Evolutionary conservation across 2,797 vertebrate genomes (phyloP), one percentile per base, ranked within the genome.

Genomic region (Apogon hyalosoma): DNA sequence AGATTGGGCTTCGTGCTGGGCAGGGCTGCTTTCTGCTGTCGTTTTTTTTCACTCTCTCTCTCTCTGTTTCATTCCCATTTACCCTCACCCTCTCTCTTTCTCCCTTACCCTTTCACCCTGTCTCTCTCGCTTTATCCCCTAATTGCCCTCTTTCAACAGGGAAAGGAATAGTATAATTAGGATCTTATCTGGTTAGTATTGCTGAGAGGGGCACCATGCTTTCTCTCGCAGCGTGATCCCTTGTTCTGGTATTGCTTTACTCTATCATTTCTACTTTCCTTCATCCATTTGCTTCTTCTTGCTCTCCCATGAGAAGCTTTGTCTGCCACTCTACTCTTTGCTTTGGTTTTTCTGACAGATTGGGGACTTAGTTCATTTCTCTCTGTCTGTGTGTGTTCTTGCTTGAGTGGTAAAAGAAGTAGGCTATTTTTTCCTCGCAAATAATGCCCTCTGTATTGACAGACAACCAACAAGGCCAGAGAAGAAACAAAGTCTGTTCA

Each of bases 101-200:
- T 70, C 59, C 74, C 66, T 78, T 68, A 77, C 76, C 78, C 80
- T 81, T 77, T 87, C 71, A 67, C 86, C 78, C 85, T 73, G 45
- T 77, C 84, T 85, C 73, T 62, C 75, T 75, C 4, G 28, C 72
- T 85, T 73, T 75, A 76, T 79, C 81, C 86, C 83, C 79, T 92
- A 92, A 93, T 92, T 91, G 87, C 87, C 82, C 86, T 89, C 85
- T 89, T 88, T 88, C 83, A 90, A 85, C 72, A 64, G 76, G 82
- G 84, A 87, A 90, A 89, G 83, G 85, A 93, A 90, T 89, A 87
- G 88, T 91, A 77, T 92, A 92, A 94, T 94, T 92, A 92, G 86
- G 83, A 88, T 90, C 85, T 92, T 92, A 93, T 93, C 90, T 87
- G 87, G 83, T 92, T 89, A 89, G 79, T 75, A 80, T 92, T 51